These are phyloP conservation scores for Spilosoma lubricipeda DNA, from an alignment of 2,888 invertebrate genomes.

Conservation along the genomic window DNA sequence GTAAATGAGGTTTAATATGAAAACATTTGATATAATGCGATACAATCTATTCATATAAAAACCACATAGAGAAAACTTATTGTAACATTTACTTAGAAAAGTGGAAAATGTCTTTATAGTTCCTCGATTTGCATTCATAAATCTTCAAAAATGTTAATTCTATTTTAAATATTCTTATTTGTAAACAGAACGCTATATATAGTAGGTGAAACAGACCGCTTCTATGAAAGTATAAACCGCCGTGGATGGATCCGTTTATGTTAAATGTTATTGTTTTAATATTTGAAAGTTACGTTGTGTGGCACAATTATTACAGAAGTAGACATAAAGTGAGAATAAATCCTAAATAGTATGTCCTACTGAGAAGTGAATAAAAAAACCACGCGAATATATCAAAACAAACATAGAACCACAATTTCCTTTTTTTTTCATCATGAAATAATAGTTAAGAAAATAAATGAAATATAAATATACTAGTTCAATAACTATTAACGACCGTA, in stretches of 20 bases:
- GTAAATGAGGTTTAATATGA: slow-evolving; percentile 21
- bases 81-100: slow-evolving; percentile 16
- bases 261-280: slow-evolving; percentile 7
- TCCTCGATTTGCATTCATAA: not conserved
- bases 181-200: slow-evolving; percentile 38
- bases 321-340: not conserved
- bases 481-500: not conserved
- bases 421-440: not conserved
- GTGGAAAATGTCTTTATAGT: slow-evolving; percentile 4
- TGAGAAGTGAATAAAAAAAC: not conserved
- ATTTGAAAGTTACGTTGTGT: not conserved
- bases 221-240: slow-evolving; percentile 39
- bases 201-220: slow-evolving; percentile 42
- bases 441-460: not conserved
- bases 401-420: not conserved
- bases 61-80: slow-evolving; percentile 36
- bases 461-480: not conserved
- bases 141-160: slow-evolving; percentile 30
- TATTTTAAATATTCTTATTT: slow-evolving; percentile 42
- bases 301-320: no score
- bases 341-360: not conserved
- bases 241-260: slow-evolving; percentile 28
- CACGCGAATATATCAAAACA: not conserved
- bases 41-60: slow-evolving; percentile 17
- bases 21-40: slow-evolving; percentile 3